Evolutionary conservation across 1,140 invertebrate species (phyloP), one percentile per base, ranked within the genome.

Genomic region (Pseudomyrmex dendroicus): DNA sequence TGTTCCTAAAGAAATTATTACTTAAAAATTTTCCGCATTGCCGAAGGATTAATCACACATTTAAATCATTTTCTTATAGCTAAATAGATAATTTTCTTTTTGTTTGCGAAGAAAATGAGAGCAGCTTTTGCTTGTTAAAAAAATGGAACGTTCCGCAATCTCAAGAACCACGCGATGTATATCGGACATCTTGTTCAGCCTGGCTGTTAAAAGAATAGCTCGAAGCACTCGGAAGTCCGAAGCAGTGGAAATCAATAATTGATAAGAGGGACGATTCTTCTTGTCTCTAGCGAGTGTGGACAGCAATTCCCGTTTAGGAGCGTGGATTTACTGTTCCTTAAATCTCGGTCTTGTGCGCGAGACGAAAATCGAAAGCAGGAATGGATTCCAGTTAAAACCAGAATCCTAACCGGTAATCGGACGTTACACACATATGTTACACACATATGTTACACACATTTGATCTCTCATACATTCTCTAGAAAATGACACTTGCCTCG

Each of bases 191-290:
- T 77, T 52, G 73, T 35, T 64, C 61, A 35, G 66, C 48, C 72
- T 78, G 25, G 20, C 52, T 59, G 46, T 22, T 48, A 73, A 80
- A 66, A 48, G 77, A 22, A 80, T 54, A 67, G 62, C 62, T 54
- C 25, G 35, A 66, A 76, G 73, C 73, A 66, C 73, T 67, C 62
- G 73, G 17, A 76, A 77, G 73, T 66, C 48, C 62, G 67, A 54
- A 72, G 44, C 66, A 52, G 25, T 54, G 70, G 50, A 82, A 82
- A 82, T 74, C 78, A 63, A 82, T 82, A 82, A 82, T 82, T 82
- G 78, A 82, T 82, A 82, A 82, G 70, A 63, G 78, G 35, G 56
- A 52, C 78, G 61, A 82, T 82, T 74, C 61, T 56, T 82, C 70
- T 82, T 82, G 78, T 82, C 70, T 82, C 78, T 46, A 52, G 57